phyloP scores from a whole-genome alignment of 2,797 vertebrate species.

The Cyclopterus lumpus region DNA sequence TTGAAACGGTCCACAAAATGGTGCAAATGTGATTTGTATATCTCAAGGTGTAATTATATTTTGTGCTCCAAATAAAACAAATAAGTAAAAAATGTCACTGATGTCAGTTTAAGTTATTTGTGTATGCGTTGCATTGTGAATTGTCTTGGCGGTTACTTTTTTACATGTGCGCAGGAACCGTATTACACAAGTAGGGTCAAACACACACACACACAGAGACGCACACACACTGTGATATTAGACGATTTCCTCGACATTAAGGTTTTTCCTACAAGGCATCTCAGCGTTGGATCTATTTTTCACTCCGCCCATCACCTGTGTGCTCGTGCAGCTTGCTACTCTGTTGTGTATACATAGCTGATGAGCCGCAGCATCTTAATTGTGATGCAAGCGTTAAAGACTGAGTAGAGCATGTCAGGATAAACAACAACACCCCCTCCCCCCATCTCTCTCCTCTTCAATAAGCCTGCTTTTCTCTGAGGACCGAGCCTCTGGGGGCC shows the following conservation, averaged over 20 bases:
- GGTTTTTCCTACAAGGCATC: constrained; percentile 33
- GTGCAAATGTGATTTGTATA: constrained; percentile 83
- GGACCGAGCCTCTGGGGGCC: constrained; percentile 81
- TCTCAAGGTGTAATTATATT: constrained; percentile 84
- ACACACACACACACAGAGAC: not conserved
- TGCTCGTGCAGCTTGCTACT: constrained; percentile 67
- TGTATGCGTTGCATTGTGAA: constrained; percentile 8
- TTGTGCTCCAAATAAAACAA: constrained; percentile 85
- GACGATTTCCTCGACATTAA: constrained; percentile 29
- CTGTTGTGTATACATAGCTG: constrained; percentile 78
- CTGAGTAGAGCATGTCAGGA: constrained; percentile 84
- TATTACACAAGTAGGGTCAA: not conserved
- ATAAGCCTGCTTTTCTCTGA: constrained; percentile 78
- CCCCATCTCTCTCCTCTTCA: constrained; percentile 72
- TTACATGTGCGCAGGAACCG: constrained; percentile 3
- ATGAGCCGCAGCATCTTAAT: constrained; percentile 82
- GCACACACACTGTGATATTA: not conserved
- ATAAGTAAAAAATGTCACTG: constrained; percentile 44
- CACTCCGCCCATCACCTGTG: constrained; percentile 73
- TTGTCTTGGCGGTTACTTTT: constrained; percentile 7
- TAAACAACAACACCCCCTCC: constrained; percentile 75
- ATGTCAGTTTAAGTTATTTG: constrained; percentile 17
- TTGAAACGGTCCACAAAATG: constrained; percentile 73
- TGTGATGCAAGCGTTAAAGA: constrained; percentile 82
- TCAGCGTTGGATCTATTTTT: constrained; percentile 58